These are phyloP conservation scores for Acrobasis repandana DNA, from an alignment of 2,888 invertebrate genomes.

Conservation along the genomic window DNA sequence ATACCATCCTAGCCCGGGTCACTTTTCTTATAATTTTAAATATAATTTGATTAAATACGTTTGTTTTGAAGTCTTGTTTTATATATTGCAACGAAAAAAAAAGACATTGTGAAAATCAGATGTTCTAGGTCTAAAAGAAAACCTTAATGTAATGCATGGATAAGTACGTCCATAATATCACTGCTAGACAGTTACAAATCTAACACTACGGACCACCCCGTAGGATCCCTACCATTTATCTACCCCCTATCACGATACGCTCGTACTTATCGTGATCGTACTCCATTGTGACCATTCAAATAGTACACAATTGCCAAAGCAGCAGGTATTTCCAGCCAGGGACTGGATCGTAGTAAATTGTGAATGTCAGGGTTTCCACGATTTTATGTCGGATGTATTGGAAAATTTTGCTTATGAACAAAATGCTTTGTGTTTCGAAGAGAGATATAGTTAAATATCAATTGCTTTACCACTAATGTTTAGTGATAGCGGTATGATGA, in stretches of 20 bases:
- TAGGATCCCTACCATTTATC: constrained; percentile 15
- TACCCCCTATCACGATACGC: constrained; percentile 8
- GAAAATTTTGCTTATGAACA: neutral
- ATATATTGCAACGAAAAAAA: too few species aligned
- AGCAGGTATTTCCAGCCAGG: constrained; percentile 51
- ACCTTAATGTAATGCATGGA: neutral
- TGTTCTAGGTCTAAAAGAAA: neutral
- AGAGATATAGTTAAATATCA: too few species aligned
- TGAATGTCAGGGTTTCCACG: constrained; percentile 34
- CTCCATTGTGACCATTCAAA: constrained; percentile 50
- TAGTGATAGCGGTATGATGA: too few species aligned
- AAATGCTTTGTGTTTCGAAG: neutral
- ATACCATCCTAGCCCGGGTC: too few species aligned
- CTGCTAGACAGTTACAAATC: constrained; percentile 12
- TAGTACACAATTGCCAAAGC: constrained; percentile 44
- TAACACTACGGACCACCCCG: constrained; percentile 11
- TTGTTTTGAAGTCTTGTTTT: too few species aligned
- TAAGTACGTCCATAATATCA: neutral
- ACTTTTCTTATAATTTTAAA: too few species aligned
- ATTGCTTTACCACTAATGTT: too few species aligned
- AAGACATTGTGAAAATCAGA: too few species aligned
- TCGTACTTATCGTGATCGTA: constrained; percentile 32
- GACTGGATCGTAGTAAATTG: constrained; percentile 64
- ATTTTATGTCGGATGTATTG: constrained; percentile 34
- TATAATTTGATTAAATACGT: too few species aligned